Evolutionary conservation across 2,888 invertebrate genomes (phyloP), one percentile per base, ranked within the genome.

Genomic region (Drosophila pseudotakahashii): DNA sequence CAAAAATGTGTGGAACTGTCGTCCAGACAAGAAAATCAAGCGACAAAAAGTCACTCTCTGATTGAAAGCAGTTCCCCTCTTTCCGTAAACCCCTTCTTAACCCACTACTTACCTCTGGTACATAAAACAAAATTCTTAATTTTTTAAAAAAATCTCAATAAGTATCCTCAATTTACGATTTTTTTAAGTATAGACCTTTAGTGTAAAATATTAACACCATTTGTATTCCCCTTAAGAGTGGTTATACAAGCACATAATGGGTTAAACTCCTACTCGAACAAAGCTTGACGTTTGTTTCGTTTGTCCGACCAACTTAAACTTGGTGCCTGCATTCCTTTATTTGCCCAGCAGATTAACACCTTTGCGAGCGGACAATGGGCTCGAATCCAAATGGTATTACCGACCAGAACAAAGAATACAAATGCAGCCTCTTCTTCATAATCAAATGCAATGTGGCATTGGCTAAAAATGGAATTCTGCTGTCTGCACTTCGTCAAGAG

Each of bases 391-490:
- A 81, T 74, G 76, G 76, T 74, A 76, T 76, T 81, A 78, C 50
- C 60, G 1, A 9, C 11, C 50, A 26, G 36, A 63, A 58, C 61
- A 62, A 48, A 53, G 58, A 16, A 32, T 37, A 14, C 48, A 54
- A 62, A 59, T 55, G 67, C 67, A 64, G 51, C 47, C 41, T 59
- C 53, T 59, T 47, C 36, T 23, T 47, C 85, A 87, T 85, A 84
- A 82, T 82, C 79, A 84, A 82, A 82, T 87, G 88, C 88, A 81
- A 81, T 82, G 66, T 47, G 83, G 70, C 78, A 88, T 53, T 82
- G 88, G 78, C 89, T 88, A 84, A 85, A 84, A 85, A 88, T 83
- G 85, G 89, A 88, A 85, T 88, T 77, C 58, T 75, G 73, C 78
- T 86, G 85, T 81, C 84, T 83, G 84, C 85, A 85, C 85, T 85